Conservation (phyloP, 1,140 invertebrate genomes). For the Drosophila pruinosa region DNA sequence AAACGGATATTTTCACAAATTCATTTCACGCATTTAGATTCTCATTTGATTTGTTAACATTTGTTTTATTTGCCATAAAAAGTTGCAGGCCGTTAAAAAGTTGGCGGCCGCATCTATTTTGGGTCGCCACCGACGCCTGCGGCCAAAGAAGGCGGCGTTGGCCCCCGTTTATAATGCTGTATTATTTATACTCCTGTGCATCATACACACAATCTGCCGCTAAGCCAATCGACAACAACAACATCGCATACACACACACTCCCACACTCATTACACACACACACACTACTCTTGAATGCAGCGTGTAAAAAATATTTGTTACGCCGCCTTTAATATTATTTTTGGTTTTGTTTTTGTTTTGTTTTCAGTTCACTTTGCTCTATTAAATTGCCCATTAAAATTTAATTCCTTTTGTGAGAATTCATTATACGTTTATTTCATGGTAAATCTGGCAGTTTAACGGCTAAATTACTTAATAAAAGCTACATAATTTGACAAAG, state of each 20-base stretch:
- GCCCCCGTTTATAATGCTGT: conserved; percentile 1
- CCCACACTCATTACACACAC: neutral
- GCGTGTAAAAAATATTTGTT: conserved; percentile 26
- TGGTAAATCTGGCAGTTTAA: neutral
- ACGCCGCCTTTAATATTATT: conserved; percentile 13
- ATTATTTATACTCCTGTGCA: conserved; percentile 19
- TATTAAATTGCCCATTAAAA: conserved; percentile 26
- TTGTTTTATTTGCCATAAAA: conserved; percentile 74
- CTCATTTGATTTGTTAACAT: conserved; percentile 43
- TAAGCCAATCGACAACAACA: neutral
- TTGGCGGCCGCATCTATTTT: conserved; percentile 67
- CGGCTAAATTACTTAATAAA: neutral
- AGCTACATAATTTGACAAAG: neutral
- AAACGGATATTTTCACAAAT: neutral
- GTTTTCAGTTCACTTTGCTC: neutral
- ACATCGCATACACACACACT: neutral
- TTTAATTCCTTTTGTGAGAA: conserved; percentile 3
- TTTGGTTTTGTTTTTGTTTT: neutral
- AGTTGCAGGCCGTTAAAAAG: conserved; percentile 70
- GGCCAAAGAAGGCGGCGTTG: neutral
- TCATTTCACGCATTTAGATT: conserved; percentile 19
- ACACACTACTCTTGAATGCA: neutral
- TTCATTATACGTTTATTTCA: conserved; percentile 6
- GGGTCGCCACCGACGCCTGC: conserved; percentile 12
- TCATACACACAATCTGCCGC: neutral